Percentiles rank a stretch among this genome's conserved stretches.
Conservation (phyloP, 2,113 vertebrate species). For the Ascaphus truei region DNA sequence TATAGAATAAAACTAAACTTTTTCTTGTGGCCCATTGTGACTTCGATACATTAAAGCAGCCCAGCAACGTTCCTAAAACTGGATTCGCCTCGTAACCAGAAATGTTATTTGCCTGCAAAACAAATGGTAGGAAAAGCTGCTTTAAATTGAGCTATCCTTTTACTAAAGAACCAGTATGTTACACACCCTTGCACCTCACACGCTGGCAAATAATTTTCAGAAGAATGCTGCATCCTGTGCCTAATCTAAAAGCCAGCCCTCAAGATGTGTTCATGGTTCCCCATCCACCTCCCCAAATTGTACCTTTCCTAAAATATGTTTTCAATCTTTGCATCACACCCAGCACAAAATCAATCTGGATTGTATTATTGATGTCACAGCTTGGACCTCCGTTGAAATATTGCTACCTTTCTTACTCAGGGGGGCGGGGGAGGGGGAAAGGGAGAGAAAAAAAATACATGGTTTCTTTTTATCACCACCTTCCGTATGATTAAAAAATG, state of each 20-base stretch:
- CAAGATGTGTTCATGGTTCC: conserved; percentile 41
- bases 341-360: conserved; percentile 71
- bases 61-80: no score
- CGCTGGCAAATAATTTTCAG: neutral
- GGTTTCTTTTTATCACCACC: conserved; percentile 78
- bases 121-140: neutral
- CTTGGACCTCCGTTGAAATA: conserved; percentile 76
- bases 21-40: no score
- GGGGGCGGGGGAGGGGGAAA: no score
- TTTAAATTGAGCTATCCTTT: neutral
- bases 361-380: conserved; percentile 72
- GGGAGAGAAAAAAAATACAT: conserved; percentile 76
- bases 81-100: no score
- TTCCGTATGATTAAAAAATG: conserved; percentile 84
- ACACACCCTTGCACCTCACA: neutral
- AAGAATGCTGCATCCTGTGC: conserved; percentile 43
- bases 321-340: conserved; percentile 67
- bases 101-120: no score
- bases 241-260: conserved; percentile 33
- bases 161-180: neutral
- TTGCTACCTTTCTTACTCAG: conserved; percentile 71
- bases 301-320: conserved; percentile 65
- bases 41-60: no score
- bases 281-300: conserved; percentile 44
- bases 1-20: neutral